Conservation (phyloP, 2,797 vertebrate genomes). For the Xiphorhynchus erythropygius region DNA sequence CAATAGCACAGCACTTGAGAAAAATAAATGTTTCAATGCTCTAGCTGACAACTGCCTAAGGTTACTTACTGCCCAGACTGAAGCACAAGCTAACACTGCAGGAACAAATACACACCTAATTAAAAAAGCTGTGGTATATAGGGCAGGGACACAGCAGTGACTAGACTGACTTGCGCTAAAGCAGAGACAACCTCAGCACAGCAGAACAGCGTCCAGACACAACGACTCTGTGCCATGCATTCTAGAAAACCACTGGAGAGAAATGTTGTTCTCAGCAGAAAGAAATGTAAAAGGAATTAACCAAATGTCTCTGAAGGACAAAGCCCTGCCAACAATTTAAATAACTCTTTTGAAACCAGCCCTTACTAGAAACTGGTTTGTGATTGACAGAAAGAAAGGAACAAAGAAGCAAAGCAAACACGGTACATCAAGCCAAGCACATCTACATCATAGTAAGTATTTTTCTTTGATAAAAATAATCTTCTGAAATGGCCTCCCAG, state of each 20-base stretch:
- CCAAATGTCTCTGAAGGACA: background rate
- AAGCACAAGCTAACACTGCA: conserved; percentile 6
- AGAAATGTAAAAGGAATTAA: conserved; percentile 37
- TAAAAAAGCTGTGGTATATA: background rate
- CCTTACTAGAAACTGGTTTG: background rate
- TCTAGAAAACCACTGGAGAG: background rate
- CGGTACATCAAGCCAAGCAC: background rate
- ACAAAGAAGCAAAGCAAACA: conserved; percentile 1
- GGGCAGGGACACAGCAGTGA: background rate
- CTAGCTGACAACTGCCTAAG: background rate
- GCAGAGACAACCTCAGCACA: background rate
- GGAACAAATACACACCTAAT: conserved; percentile 43
- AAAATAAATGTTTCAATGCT: conserved; percentile 6
- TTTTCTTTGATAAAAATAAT: conserved; percentile 4
- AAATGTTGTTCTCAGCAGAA: conserved; percentile 33
- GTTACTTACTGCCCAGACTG: conserved; percentile 19
- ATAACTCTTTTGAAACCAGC: conserved; percentile 18
- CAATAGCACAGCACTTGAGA: background rate
- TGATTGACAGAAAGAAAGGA: conserved; percentile 20
- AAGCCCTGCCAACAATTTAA: conserved; percentile 15
- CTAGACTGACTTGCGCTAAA: background rate
- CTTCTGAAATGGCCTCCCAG: background rate
- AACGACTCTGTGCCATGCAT: rapidly evolving
- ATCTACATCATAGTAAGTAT: background rate
- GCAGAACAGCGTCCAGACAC: background rate